These are phyloP conservation scores for Chrysemys picta DNA, from an alignment of 2,113 vertebrate genomes.

Conservation along the genomic window DNA sequence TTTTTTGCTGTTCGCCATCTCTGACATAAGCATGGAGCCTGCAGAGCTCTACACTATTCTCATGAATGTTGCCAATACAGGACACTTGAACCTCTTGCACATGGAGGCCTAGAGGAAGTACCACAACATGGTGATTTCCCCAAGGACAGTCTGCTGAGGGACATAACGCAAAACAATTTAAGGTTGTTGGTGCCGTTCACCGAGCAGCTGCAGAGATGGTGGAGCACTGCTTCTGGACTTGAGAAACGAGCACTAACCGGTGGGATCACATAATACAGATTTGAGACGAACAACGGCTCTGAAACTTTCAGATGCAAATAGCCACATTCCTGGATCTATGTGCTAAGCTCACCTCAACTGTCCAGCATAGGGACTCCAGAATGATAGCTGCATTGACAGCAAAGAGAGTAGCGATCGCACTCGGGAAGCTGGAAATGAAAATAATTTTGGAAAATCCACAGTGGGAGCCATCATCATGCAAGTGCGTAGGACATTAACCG, in stretches of 20 bases:
- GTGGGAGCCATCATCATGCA: not conserved
- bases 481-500: not conserved
- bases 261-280: not conserved
- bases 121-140: not conserved
- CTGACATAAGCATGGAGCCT: not conserved
- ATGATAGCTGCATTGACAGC: too few species aligned
- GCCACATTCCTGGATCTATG: not conserved
- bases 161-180: not conserved
- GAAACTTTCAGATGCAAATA: too few species aligned
- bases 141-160: not conserved
- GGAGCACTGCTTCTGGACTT: not conserved
- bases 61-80: not conserved
- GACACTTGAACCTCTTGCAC: not conserved
- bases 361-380: not conserved
- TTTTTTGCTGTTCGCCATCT: not conserved
- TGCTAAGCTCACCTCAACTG: not conserved
- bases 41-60: not conserved
- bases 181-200: not conserved
- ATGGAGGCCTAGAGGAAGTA: not conserved
- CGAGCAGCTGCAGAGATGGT: not conserved
- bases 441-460: not conserved
- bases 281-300: not conserved
- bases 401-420: not conserved
- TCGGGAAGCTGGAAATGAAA: not conserved
- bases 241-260: not conserved